Conservation (phyloP, 2,797 vertebrate species). For the Rhabdomys pumilio region DNA sequence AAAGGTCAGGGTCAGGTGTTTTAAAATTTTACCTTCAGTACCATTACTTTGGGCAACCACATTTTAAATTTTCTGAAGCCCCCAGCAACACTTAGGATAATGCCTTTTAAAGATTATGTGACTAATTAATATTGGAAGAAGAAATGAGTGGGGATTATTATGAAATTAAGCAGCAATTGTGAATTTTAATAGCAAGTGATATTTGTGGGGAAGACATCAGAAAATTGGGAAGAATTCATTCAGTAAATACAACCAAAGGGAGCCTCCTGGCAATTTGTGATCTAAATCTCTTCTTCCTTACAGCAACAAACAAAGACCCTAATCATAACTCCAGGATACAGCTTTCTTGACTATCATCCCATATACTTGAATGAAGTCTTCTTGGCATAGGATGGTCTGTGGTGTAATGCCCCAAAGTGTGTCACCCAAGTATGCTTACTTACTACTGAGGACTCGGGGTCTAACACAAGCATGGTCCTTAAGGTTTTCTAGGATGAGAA, state of each 20-base stretch:
- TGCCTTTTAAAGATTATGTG: background rate
- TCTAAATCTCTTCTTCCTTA: background rate
- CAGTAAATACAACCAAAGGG: slow-evolving; percentile 20
- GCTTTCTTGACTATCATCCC: background rate
- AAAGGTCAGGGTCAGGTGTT: background rate
- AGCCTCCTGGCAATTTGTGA: background rate
- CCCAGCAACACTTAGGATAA: background rate
- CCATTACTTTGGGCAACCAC: background rate
- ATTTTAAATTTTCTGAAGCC: background rate
- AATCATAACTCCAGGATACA: background rate
- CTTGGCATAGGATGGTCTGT: background rate
- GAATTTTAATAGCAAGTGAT: background rate
- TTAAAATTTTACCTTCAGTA: slow-evolving; percentile 18
- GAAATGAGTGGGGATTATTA: background rate
- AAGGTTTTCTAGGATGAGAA: background rate
- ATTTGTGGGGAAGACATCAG: slow-evolving; percentile 9
- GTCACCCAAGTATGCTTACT: background rate
- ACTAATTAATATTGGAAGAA: background rate
- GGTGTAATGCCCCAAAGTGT: background rate
- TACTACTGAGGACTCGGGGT: background rate
- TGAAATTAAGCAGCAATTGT: background rate
- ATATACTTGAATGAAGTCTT: background rate
- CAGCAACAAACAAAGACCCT: background rate
- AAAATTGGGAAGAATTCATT: slow-evolving; percentile 30
- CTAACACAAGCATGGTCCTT: background rate